Conservation (phyloP, 1,140 invertebrate species). For the Drosophila sulfurigaster region DNA sequence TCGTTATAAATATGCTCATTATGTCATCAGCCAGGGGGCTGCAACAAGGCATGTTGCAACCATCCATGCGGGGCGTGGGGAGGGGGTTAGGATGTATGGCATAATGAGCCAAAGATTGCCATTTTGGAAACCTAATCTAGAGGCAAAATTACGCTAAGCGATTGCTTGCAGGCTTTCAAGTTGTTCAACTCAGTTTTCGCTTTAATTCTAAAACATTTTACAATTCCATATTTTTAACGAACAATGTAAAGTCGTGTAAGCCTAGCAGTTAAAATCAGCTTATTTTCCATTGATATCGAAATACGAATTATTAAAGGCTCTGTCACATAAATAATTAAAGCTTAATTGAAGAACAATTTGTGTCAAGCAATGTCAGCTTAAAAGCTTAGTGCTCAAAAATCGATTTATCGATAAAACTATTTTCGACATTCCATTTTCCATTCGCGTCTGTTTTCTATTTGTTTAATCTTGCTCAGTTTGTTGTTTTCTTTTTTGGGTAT, state of each 20-base stretch:
- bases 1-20: slow-evolving; percentile 48
- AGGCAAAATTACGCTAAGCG: not conserved
- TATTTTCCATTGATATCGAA: too few relatives aligned
- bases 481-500: slow-evolving; percentile 20
- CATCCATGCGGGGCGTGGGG: not conserved
- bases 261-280: too few relatives aligned
- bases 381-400: too few relatives aligned
- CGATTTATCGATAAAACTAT: too few relatives aligned
- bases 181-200: not conserved
- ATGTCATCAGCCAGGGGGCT: slow-evolving; percentile 44
- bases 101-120: slow-evolving; percentile 9
- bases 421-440: too few relatives aligned
- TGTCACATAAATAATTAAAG: too few relatives aligned
- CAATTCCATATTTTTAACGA: too few relatives aligned
- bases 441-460: not conserved
- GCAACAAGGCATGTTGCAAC: slow-evolving; percentile 2
- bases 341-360: too few relatives aligned
- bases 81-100: not conserved
- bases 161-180: not conserved
- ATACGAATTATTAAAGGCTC: too few relatives aligned
- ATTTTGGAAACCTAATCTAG: slow-evolving; percentile 9
- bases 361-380: too few relatives aligned
- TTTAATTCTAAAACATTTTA: not conserved
- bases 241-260: too few relatives aligned
- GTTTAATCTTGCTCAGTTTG: slow-evolving; percentile 25